These are phyloP conservation scores for Spisula solida DNA, from an alignment of 2,888 invertebrate genomes.

Conservation along the genomic window DNA sequence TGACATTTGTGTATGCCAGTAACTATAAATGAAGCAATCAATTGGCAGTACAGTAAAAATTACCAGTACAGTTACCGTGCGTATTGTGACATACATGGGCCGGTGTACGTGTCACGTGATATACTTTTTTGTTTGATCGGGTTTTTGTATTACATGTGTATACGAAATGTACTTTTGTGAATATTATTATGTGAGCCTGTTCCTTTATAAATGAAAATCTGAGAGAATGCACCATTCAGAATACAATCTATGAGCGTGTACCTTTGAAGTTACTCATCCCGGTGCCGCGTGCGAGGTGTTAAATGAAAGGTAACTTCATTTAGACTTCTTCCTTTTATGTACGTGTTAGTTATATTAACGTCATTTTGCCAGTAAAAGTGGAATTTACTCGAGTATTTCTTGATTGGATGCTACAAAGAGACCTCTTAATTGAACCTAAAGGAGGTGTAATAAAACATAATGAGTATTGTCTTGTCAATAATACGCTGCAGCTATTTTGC, in stretches of 20 bases:
- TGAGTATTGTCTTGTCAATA: background rate
- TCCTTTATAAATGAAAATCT: too few species aligned
- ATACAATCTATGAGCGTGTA: background rate
- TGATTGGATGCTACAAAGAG: background rate
- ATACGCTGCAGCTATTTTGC: background rate
- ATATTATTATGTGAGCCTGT: too few species aligned
- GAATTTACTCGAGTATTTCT: background rate
- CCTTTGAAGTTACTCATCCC: background rate
- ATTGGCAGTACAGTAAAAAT: background rate
- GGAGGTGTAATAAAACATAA: background rate
- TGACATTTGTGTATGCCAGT: background rate
- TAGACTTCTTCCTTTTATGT: background rate
- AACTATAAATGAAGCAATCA: background rate
- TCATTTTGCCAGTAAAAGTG: background rate
- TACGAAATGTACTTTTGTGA: too few species aligned
- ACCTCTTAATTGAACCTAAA: slow-evolving; percentile 3
- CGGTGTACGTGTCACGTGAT: too few species aligned
- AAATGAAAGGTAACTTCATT: background rate
- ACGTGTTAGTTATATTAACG: background rate
- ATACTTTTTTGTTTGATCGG: too few species aligned
- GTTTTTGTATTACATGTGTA: too few species aligned
- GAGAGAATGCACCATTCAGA: too few species aligned
- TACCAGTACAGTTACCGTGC: too few species aligned
- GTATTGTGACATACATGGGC: too few species aligned
- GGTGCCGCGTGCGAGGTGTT: background rate